phyloP scores from a whole-genome alignment of 1,140 invertebrate genomes.

The Drosophila micromelanica region DNA sequence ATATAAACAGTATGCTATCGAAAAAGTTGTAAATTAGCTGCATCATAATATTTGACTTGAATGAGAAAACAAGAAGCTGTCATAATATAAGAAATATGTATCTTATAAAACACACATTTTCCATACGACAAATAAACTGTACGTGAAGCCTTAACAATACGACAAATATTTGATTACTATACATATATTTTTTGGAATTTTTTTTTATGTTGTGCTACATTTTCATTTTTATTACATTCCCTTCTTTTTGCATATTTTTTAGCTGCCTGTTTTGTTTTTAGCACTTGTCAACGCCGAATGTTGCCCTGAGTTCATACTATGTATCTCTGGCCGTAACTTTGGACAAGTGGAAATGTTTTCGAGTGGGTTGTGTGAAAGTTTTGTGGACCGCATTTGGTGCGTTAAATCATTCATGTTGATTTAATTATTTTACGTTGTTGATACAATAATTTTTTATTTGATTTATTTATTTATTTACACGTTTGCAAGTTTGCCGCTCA shows the following conservation, averaged over 20 bases:
- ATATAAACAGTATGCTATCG: too few species aligned
- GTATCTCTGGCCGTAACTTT: conserved; percentile 14
- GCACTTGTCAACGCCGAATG: conserved; percentile 73
- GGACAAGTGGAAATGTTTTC: conserved; percentile 22
- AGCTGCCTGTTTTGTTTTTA: conserved; percentile 57
- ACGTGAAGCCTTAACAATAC: neutral
- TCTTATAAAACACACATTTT: neutral
- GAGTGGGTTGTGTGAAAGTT: conserved; percentile 50
- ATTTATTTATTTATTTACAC: conserved; percentile 80
- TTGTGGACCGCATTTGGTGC: conserved; percentile 71
- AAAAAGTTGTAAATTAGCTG: conserved; percentile 7
- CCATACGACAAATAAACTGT: conserved; percentile 5
- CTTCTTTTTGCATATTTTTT: conserved; percentile 19
- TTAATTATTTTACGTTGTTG: conserved; percentile 81
- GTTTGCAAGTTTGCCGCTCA: conserved; percentile 41
- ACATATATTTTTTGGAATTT: neutral
- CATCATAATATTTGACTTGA: conserved; percentile 4
- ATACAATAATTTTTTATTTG: conserved; percentile 74
- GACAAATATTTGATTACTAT: neutral
- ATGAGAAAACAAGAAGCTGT: neutral
- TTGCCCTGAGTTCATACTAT: conserved; percentile 28
- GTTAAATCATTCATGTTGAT: conserved; percentile 83
- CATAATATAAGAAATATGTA: neutral
- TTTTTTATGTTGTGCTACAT: conserved; percentile 26
- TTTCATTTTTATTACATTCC: conserved; percentile 48